These are phyloP conservation scores for Peribatodes rhomboidaria DNA, from an alignment of 2,888 invertebrate genomes.

Conservation along the genomic window DNA sequence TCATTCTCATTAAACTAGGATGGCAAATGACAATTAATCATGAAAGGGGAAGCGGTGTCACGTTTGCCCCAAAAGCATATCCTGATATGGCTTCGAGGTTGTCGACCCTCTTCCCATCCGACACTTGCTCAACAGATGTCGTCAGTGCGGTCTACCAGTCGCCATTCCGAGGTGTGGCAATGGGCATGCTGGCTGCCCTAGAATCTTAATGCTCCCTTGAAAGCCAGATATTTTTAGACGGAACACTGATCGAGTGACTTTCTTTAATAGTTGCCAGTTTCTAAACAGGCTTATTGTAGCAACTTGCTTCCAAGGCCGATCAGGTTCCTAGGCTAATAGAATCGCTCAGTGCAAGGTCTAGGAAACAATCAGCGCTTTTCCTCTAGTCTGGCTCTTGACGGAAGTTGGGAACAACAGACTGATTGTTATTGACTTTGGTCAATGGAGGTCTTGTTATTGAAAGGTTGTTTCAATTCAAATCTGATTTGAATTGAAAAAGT, in stretches of 20 bases:
- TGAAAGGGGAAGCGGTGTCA: not conserved
- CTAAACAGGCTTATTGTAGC: conserved; percentile 16
- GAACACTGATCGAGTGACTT: conserved; percentile 18
- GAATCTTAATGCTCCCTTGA: conserved; percentile 33
- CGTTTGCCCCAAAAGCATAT: not conserved
- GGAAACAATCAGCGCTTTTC: conserved; percentile 21
- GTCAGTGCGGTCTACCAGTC: conserved; percentile 11
- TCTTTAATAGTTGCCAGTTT: conserved; percentile 27
- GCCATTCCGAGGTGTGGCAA: conserved; percentile 28
- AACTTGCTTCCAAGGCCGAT: conserved; percentile 10
- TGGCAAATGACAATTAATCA: not conserved
- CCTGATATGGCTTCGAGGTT: conserved; percentile 9
- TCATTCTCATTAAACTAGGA: too few relatives aligned
- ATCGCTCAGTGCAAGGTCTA: conserved; percentile 33
- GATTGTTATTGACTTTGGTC: not conserved
- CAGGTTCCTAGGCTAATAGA: conserved; percentile 26
- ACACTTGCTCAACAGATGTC: conserved; percentile 30
- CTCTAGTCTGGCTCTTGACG: conserved; percentile 1
- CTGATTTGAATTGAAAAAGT: too few relatives aligned
- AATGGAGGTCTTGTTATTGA: not conserved
- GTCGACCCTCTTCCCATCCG: conserved; percentile 14
- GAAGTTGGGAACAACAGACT: not conserved
- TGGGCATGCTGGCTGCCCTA: conserved; percentile 27
- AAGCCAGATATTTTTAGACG: conserved; percentile 31
- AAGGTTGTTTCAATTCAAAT: not conserved